Evolutionary conservation across 2,888 invertebrate genomes (phyloP).

Genomic region (Eurytoma californica): DNA sequence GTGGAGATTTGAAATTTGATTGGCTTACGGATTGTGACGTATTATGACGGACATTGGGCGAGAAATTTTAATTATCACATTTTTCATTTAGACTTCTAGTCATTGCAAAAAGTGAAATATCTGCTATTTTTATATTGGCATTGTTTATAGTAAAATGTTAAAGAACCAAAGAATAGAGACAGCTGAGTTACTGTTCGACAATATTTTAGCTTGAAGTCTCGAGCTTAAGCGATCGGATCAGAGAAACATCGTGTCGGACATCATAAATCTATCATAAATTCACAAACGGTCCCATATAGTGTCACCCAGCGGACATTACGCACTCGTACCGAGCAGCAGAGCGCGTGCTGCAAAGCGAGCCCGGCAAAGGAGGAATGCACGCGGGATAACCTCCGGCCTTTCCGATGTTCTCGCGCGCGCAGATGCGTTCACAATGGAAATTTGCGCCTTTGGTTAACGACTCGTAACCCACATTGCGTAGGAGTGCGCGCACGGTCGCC

Average conservation of each 20-base stretch:
- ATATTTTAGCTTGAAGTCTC: background rate
- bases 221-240: background rate
- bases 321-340: background rate
- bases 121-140: background rate
- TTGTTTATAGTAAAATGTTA: no score
- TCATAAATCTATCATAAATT: conserved; percentile 33
- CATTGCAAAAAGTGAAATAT: background rate
- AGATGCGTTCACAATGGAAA: conserved; percentile 32
- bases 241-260: background rate
- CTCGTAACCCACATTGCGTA: conserved; percentile 48
- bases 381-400: conserved; percentile 15
- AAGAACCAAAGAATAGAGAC: background rate
- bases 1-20: no score
- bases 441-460: conserved; percentile 32
- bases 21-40: no score
- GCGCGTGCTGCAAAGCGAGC: conserved; percentile 20
- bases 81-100: no score
- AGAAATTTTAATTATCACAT: no score
- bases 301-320: conserved; percentile 17
- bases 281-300: conserved; percentile 6
- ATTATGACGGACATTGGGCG: no score
- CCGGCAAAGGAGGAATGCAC: background rate
- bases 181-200: background rate
- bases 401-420: conserved; percentile 4
- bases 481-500: conserved; percentile 22